Base-by-base conservation (phyloP, 2,888 invertebrate genomes). In the Drosophila austrosaltans region DNA sequence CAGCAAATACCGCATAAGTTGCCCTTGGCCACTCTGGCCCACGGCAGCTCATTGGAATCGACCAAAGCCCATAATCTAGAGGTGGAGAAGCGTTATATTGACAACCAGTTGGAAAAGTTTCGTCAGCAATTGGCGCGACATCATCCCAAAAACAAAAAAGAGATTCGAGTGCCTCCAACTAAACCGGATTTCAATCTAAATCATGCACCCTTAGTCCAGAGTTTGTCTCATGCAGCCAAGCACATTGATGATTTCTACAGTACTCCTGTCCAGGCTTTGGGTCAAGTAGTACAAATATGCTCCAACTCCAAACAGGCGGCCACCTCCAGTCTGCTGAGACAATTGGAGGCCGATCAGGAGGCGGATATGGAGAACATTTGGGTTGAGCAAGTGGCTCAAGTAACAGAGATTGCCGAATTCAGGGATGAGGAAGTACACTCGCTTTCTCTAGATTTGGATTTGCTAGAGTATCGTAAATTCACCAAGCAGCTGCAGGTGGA, bases 101-200 rank as follows among this genome's bases (percentile, higher is more conserved):
- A 88, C n/a, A 88, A 91, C 75, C 90, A 93, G 66, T 69, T 93
- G 54, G 80, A 87, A 3, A 91, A 91, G 77, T 92, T 92, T 42
- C 91, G 91, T n/a, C 79, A 80, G 58, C 90, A 92, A 63, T 58
- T 92, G 62, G 84, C 88, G 60, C 87, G 89, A 12, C 84, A 87
- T 39, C 80, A 84, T 62, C 79, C 86, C 16, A 72, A 81, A 63
- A 72, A 76, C 3, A 78, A 63, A 56, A 48, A 63, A 20, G 44
- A 78, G 3, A 53, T 81, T 1, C 69, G 61, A 1, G 72, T 87
- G 62, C 78, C 77, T 2, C 89, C 88, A 20, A 77, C 67, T 4
- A 86, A 88, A 57, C 87, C 87, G 3, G 79, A 82, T 10, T 84
- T 89, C 25, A 79, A 77, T 20, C 65, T 92, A 1, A 89, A 90